phyloP scores from a whole-genome alignment of 2,888 invertebrate genomes.

The Dasysyrphus albostriatus region DNA sequence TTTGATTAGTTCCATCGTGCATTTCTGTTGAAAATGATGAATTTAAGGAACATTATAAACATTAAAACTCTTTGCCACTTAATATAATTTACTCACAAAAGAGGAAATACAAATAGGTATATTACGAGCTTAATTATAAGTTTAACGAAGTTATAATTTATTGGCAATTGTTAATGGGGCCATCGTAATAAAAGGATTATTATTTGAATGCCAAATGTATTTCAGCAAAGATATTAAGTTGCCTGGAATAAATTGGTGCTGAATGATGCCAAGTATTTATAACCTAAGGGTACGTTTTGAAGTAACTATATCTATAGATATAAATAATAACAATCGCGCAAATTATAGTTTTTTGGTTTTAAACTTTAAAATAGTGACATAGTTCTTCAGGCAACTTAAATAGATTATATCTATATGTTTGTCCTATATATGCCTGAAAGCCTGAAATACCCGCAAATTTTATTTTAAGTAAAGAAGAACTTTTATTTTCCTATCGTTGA shows the following conservation, averaged over 20 bases:
- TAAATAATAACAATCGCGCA: too few relatives aligned
- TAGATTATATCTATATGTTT: too few relatives aligned
- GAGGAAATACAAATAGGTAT: too few relatives aligned
- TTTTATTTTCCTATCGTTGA: too few relatives aligned
- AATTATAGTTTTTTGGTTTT: too few relatives aligned
- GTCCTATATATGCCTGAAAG: too few relatives aligned
- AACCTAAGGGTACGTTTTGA: background rate
- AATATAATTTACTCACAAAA: background rate
- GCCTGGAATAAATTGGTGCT: background rate
- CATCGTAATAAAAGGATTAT: background rate
- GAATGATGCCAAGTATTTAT: background rate
- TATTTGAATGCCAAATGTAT: constrained; percentile 12
- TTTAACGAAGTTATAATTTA: constrained; percentile 6
- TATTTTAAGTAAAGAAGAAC: too few relatives aligned
- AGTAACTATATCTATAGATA: background rate
- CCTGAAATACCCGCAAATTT: too few relatives aligned
- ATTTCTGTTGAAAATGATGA: background rate
- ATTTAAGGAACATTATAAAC: background rate
- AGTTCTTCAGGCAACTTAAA: too few relatives aligned
- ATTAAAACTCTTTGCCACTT: background rate
- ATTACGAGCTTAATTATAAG: background rate
- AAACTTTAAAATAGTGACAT: too few relatives aligned
- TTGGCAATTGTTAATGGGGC: background rate
- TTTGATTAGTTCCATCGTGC: too few relatives aligned
- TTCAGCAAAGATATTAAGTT: background rate